Conservation (phyloP, 2,888 invertebrate species). For the Nemoura dubitans region DNA sequence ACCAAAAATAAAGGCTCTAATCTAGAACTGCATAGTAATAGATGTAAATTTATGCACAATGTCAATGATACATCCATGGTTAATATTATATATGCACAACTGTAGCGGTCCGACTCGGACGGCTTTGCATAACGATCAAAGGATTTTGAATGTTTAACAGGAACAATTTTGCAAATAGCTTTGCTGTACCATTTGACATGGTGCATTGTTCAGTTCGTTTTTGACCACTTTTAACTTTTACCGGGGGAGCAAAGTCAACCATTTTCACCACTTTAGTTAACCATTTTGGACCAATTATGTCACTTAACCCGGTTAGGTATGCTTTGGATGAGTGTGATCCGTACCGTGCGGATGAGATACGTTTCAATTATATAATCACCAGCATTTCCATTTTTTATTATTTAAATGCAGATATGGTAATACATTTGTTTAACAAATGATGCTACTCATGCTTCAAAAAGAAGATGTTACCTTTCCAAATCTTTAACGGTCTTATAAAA, state of each 20-base stretch:
- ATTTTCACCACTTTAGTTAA: no score
- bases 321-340: no score
- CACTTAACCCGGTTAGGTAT: no score
- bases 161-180: no score
- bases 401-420: constrained; percentile 3
- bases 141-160: background rate
- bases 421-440: constrained; percentile 39
- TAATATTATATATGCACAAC: background rate
- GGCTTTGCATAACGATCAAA: background rate
- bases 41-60: background rate
- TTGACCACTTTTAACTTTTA: no score
- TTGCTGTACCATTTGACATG: no score
- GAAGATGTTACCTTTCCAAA: constrained; percentile 38
- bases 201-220: no score
- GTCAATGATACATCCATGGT: background rate
- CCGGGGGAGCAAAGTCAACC: no score
- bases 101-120: background rate
- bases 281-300: no score
- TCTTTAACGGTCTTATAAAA: background rate
- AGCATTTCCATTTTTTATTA: background rate
- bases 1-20: background rate
- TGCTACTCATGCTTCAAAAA: background rate
- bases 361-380: background rate
- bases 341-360: background rate
- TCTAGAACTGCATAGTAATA: background rate